These are phyloP conservation scores for Gephyroberyx darwinii DNA, from an alignment of 2,797 vertebrate genomes.

Conservation along the genomic window DNA sequence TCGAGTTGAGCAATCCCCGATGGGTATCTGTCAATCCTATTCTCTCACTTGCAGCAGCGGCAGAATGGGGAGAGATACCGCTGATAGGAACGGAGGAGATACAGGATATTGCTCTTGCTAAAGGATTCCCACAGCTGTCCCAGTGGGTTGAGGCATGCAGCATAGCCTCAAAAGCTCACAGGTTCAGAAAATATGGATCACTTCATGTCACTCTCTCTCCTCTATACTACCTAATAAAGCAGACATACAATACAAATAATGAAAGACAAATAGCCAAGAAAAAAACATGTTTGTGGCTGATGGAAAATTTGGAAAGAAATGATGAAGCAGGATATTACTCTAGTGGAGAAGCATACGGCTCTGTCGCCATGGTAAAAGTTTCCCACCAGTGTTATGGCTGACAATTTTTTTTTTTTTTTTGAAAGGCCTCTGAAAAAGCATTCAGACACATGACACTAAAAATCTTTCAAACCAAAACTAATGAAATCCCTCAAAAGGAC, in stretches of 20 bases:
- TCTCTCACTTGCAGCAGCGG: slow-evolving; percentile 1
- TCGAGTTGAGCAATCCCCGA: slow-evolving; percentile 1
- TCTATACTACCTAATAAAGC: background rate
- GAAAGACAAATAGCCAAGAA: background rate
- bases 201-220: background rate
- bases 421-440: background rate
- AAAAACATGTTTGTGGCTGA: background rate
- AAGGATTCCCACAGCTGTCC: slow-evolving; percentile 4
- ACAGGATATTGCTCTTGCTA: slow-evolving; percentile 29
- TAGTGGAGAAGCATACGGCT: background rate
- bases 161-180: background rate
- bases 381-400: no score
- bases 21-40: background rate
- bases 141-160: background rate
- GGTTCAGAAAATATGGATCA: background rate
- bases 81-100: slow-evolving; percentile 9
- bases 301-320: background rate
- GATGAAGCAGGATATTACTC: slow-evolving; percentile 26
- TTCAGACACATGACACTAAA: background rate
- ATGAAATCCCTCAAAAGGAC: background rate
- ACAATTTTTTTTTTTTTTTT: no score
- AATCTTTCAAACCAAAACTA: background rate
- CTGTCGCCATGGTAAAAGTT: background rate
- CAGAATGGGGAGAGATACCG: slow-evolving; percentile 14
- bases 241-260: background rate